Evolutionary conservation across 2,797 vertebrate species (phyloP).

Genomic region (Anableps anableps): DNA sequence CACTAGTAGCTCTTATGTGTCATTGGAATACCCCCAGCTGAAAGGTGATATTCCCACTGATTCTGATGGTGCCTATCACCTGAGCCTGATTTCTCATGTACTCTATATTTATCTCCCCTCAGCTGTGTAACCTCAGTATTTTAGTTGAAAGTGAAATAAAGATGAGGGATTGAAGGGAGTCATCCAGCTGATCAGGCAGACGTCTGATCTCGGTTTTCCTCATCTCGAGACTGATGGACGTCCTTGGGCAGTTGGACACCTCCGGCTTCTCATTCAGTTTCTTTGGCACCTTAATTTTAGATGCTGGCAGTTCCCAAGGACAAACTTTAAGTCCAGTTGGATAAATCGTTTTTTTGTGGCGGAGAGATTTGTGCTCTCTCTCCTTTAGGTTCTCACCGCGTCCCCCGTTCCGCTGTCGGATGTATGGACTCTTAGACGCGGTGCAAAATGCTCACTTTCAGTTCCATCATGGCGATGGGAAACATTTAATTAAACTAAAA

Average conservation of each 20-base stretch:
- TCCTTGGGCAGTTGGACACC: neutral
- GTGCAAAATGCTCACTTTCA: too few relatives aligned
- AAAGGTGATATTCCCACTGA: neutral
- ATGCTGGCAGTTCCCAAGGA: neutral
- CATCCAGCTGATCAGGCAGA: neutral
- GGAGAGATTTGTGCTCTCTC: neutral
- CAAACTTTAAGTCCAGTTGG: neutral
- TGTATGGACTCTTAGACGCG: neutral
- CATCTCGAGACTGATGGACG: neutral
- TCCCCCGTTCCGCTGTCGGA: neutral
- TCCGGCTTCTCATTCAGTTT: neutral
- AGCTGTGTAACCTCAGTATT: neutral
- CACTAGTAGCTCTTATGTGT: too few relatives aligned
- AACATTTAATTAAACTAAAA: neutral
- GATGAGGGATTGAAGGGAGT: neutral
- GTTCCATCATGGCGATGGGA: too few relatives aligned
- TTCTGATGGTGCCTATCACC: neutral
- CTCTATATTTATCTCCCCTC: neutral
- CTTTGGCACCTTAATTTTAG: neutral
- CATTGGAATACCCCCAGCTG: too few relatives aligned
- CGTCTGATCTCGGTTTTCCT: neutral
- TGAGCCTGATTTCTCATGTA: neutral
- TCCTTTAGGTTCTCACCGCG: neutral
- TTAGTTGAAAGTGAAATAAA: neutral
- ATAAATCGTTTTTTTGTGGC: neutral